Percentiles rank a stretch among this genome's conserved stretches.
Evolutionary conservation across 1,140 invertebrate genomes (phyloP).

Genomic region (Scaptomyza pallida): DNA sequence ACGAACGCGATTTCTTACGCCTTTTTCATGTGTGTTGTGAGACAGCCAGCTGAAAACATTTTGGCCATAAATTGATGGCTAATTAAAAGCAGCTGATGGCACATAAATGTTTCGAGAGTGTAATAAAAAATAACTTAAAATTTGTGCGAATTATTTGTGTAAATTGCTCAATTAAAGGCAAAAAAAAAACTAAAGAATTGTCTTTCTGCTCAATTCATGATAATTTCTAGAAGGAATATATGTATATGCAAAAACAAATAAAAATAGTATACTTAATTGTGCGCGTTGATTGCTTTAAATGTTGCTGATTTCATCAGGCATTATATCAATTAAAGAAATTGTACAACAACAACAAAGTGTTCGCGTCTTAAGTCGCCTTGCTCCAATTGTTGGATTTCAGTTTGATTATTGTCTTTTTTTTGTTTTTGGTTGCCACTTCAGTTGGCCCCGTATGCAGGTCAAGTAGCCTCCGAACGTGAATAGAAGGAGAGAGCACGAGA

Average conservation of each 20-base stretch:
- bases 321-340: slow-evolving; percentile 72
- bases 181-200: slow-evolving; percentile 16
- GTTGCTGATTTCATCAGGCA: slow-evolving; percentile 58
- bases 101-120: slow-evolving; percentile 33
- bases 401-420: background rate
- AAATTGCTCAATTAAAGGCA: slow-evolving; percentile 45
- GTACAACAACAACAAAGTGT: slow-evolving; percentile 20
- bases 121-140: slow-evolving; percentile 27
- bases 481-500: background rate
- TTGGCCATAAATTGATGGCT: slow-evolving; percentile 44
- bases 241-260: slow-evolving; percentile 18
- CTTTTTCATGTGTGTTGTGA: slow-evolving; percentile 1
- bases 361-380: slow-evolving; percentile 43
- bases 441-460: slow-evolving; percentile 56
- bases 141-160: slow-evolving; percentile 14
- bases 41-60: slow-evolving; percentile 25
- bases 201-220: slow-evolving; percentile 56
- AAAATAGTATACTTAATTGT: too few species aligned
- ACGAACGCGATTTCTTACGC: slow-evolving; percentile 11
- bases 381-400: slow-evolving; percentile 55
- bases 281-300: slow-evolving; percentile 72
- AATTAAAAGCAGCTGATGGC: slow-evolving; percentile 47
- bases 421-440: slow-evolving; percentile 20
- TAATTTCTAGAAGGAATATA: slow-evolving; percentile 50
- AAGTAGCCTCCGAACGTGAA: slow-evolving; percentile 51